Percentiles rank a stretch among this genome's conserved stretches.
phyloP scores from a whole-genome alignment of 1,140 invertebrate genomes.

The Diuraphis noxia region DNA sequence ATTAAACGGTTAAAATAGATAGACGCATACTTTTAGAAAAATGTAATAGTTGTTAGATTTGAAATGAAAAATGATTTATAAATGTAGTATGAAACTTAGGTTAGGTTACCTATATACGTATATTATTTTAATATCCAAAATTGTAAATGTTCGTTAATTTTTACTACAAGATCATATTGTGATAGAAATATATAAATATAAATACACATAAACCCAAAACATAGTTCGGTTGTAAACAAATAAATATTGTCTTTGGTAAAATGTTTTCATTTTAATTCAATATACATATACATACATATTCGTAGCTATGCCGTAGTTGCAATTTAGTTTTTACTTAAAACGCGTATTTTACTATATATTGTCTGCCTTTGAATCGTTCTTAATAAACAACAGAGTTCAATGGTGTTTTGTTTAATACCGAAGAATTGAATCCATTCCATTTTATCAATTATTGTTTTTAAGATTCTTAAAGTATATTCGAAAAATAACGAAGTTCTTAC shows the following conservation, averaged over 20 bases:
- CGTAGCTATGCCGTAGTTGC: background rate
- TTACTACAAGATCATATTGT: background rate
- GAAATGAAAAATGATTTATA: background rate
- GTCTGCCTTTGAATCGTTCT: background rate
- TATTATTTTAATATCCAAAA: background rate
- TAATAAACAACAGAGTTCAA: background rate
- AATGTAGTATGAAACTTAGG: background rate
- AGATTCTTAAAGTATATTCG: background rate
- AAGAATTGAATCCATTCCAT: background rate
- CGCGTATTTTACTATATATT: background rate
- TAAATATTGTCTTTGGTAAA: slow-evolving; percentile 8
- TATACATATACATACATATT: background rate
- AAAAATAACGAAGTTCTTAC: background rate
- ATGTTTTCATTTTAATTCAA: background rate
- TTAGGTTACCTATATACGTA: background rate
- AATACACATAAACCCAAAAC: too few species aligned
- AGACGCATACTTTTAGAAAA: background rate
- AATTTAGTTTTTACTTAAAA: background rate
- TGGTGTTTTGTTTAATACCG: background rate
- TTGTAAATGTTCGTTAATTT: background rate
- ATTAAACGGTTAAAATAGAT: background rate
- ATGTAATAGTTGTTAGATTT: background rate
- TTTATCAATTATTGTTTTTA: background rate
- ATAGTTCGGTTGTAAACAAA: background rate
- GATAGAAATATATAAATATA: background rate